These are phyloP conservation scores for Xanthia togata DNA, from an alignment of 2,888 invertebrate genomes.

Conservation along the genomic window DNA sequence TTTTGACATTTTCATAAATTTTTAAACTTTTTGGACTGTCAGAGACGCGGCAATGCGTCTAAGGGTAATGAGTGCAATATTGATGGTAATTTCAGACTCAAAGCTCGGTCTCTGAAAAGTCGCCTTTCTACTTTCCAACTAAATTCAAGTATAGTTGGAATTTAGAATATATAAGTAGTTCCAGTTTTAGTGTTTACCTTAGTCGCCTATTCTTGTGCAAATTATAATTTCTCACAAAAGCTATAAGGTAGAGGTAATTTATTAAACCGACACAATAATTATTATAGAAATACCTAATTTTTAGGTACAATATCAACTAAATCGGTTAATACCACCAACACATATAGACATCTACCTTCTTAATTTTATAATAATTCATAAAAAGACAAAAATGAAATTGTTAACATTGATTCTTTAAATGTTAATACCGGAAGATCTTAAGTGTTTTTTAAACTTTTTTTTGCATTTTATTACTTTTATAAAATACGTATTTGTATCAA, in stretches of 20 bases:
- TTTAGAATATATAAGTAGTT: slow-evolving; percentile 48
- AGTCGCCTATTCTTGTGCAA: slow-evolving; percentile 89
- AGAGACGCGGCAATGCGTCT: slow-evolving; percentile 27
- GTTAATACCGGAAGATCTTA: slow-evolving; percentile 88
- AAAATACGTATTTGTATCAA: slow-evolving; percentile 90
- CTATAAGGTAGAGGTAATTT: slow-evolving; percentile 87
- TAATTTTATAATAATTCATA: slow-evolving; percentile 88
- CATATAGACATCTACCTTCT: slow-evolving; percentile 86
- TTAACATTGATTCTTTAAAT: slow-evolving; percentile 82
- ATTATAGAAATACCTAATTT: slow-evolving; percentile 88
- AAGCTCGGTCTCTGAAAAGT: slow-evolving; percentile 9
- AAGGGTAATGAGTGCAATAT: neutral
- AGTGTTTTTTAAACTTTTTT: slow-evolving; percentile 83
- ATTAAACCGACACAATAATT: slow-evolving; percentile 89
- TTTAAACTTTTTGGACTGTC: slow-evolving; percentile 35
- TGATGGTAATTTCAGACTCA: slow-evolving; percentile 6
- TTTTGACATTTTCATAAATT: slow-evolving; percentile 59
- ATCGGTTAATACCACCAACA: slow-evolving; percentile 88
- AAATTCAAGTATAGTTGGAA: slow-evolving; percentile 25
- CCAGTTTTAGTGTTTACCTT: slow-evolving; percentile 81
- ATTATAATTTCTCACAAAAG: slow-evolving; percentile 87
- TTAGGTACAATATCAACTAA: slow-evolving; percentile 89
- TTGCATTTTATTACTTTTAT: slow-evolving; percentile 82
- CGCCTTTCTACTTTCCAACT: slow-evolving; percentile 35
- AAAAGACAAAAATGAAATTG: slow-evolving; percentile 87